These are phyloP conservation scores for Antennarius maculatus DNA, from an alignment of 2,797 vertebrate genomes.

Conservation along the genomic window DNA sequence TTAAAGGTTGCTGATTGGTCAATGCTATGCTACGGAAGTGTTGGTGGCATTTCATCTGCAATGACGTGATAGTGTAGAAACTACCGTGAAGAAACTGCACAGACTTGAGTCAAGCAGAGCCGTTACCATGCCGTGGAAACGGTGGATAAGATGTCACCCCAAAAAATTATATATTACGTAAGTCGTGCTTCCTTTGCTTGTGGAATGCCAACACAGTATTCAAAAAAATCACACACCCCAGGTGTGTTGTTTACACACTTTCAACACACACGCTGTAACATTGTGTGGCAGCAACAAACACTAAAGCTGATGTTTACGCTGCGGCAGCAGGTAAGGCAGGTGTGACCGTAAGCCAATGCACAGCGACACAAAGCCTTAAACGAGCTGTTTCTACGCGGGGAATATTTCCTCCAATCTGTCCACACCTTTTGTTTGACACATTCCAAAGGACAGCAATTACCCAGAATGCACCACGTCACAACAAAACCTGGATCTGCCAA, in stretches of 20 bases:
- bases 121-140: too few relatives aligned
- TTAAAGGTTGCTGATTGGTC: background rate
- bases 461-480: constrained; percentile 47
- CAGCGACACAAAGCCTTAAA: constrained; percentile 58
- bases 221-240: too few relatives aligned
- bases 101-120: too few relatives aligned
- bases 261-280: constrained; percentile 42
- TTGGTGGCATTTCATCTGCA: too few relatives aligned
- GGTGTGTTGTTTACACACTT: constrained; percentile 6
- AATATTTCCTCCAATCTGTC: constrained; percentile 55
- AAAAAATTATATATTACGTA: too few relatives aligned
- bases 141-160: too few relatives aligned
- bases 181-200: too few relatives aligned
- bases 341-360: constrained; percentile 47
- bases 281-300: constrained; percentile 55
- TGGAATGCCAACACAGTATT: too few relatives aligned
- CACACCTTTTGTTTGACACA: constrained; percentile 64
- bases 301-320: constrained; percentile 64
- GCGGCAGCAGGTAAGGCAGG: constrained; percentile 61
- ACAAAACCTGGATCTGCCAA: constrained; percentile 14
- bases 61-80: too few relatives aligned
- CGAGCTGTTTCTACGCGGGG: constrained; percentile 49
- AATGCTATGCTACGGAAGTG: too few relatives aligned
- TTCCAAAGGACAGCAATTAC: constrained; percentile 59
- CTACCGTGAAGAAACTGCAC: too few relatives aligned